These are phyloP conservation scores for Hedychridium roseum DNA, from an alignment of 2,888 invertebrate species.

Conservation along the genomic window DNA sequence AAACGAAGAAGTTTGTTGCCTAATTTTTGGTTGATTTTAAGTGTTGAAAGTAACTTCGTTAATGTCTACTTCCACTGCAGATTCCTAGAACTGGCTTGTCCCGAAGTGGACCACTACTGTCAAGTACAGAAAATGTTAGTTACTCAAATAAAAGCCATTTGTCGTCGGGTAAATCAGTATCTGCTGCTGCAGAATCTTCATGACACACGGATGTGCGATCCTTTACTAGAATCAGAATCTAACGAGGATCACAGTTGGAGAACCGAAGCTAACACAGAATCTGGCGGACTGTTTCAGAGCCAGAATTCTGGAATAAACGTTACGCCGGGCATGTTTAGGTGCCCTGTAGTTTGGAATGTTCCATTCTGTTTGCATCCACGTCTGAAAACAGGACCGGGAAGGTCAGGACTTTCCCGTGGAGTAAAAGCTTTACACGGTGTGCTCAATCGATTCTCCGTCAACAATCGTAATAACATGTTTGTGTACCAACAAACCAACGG, in stretches of 20 bases:
- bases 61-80: slow-evolving; percentile 76
- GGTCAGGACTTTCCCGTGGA: slow-evolving; percentile 70
- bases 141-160: slow-evolving; percentile 68
- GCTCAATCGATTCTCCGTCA: slow-evolving; percentile 75
- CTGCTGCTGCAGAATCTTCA: slow-evolving; percentile 74
- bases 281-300: slow-evolving; percentile 27
- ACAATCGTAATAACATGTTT: slow-evolving; percentile 79
- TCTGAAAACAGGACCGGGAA: slow-evolving; percentile 71
- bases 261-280: slow-evolving; percentile 40
- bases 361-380: slow-evolving; percentile 76
- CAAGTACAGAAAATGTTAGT: slow-evolving; percentile 67
- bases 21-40: slow-evolving; percentile 77
- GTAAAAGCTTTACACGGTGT: slow-evolving; percentile 72
- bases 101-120: slow-evolving; percentile 66
- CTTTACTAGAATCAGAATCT: slow-evolving; percentile 72
- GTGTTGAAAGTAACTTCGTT: slow-evolving; percentile 68
- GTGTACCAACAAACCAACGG: slow-evolving; percentile 73
- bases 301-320: slow-evolving; percentile 60
- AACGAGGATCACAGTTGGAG: slow-evolving; percentile 63
- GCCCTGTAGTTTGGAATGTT: slow-evolving; percentile 77
- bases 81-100: slow-evolving; percentile 67
- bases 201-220: slow-evolving; percentile 73
- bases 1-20: slow-evolving; percentile 68
- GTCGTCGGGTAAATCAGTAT: slow-evolving; percentile 74
- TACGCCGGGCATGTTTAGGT: slow-evolving; percentile 76